A percentile compares a stretch with the other conserved stretches of the same genome.
Conservation (phyloP, 2,113 vertebrate species). For the Ptychochromis oligacanthus region DNA sequence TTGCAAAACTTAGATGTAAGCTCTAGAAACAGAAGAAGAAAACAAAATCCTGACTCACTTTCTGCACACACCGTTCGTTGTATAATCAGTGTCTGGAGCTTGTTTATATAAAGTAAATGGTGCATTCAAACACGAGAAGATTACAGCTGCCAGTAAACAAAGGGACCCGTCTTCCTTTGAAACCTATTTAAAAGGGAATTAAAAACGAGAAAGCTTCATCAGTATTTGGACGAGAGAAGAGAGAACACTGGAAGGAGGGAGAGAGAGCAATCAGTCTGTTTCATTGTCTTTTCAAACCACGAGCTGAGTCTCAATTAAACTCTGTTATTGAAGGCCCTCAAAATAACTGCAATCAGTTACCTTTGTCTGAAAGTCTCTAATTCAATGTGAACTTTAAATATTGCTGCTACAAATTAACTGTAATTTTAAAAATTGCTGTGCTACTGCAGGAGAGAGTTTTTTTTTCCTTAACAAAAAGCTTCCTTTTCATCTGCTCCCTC, state of each 20-base stretch:
- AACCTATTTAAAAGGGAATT: constrained; percentile 33
- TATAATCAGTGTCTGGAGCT: constrained; percentile 42
- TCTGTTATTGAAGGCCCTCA: not conserved
- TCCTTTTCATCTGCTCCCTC: constrained; percentile 20
- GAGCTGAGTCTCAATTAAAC: constrained; percentile 20
- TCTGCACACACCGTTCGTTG: not conserved
- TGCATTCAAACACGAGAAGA: constrained; percentile 44
- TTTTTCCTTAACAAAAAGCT: constrained; percentile 2
- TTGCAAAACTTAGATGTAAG: constrained; percentile 3
- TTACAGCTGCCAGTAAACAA: constrained; percentile 49
- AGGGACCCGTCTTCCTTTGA: constrained; percentile 23
- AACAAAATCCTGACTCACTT: not conserved
- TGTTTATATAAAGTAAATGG: constrained; percentile 46
- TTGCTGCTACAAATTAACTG: constrained; percentile 9
- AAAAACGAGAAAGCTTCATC: constrained; percentile 24
- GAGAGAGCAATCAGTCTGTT: constrained; percentile 17
- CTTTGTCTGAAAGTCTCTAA: constrained; percentile 39
- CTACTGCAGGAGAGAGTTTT: not conserved
- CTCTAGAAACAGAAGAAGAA: constrained; percentile 1
- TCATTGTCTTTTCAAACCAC: constrained; percentile 36
- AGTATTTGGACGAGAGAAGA: not conserved
- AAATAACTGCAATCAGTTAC: constrained; percentile 49
- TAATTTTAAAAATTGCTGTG: not conserved
- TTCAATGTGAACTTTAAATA: constrained; percentile 8
- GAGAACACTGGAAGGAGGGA: not conserved